phyloP scores from a whole-genome alignment of 2,888 invertebrate genomes.

The Polyploca ridens region DNA sequence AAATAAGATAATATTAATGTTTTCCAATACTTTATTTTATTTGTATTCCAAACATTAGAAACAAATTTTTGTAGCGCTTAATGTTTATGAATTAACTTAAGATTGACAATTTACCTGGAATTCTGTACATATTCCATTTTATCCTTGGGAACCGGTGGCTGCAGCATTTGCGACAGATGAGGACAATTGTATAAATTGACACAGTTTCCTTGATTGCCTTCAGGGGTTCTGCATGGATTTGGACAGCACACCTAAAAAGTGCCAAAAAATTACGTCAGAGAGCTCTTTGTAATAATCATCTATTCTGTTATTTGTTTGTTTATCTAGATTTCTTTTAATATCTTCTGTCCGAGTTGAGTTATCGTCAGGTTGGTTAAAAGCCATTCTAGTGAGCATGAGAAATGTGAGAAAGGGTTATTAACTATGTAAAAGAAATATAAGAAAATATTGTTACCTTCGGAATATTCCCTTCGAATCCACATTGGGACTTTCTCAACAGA shows the following conservation, averaged over 20 bases:
- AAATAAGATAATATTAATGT: no score
- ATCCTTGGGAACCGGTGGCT: constrained; percentile 37
- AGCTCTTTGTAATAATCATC: constrained; percentile 14
- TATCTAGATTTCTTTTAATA: background rate
- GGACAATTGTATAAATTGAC: constrained; percentile 49
- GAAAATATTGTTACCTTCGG: constrained; percentile 50
- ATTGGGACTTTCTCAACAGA: constrained; percentile 58
- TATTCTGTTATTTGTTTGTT: background rate
- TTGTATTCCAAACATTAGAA: no score
- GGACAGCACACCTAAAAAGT: constrained; percentile 59
- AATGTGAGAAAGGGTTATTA: no score
- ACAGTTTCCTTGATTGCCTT: constrained; percentile 52
- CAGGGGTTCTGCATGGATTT: constrained; percentile 48
- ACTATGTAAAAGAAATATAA: background rate
- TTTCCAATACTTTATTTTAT: no score
- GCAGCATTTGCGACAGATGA: constrained; percentile 40
- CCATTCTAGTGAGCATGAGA: no score
- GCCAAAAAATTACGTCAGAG: constrained; percentile 36
- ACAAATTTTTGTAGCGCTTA: no score
- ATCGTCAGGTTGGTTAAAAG: no score
- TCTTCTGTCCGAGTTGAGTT: background rate
- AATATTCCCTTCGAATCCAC: constrained; percentile 50
- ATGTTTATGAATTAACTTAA: background rate
- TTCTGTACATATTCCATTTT: constrained; percentile 45
- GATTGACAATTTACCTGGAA: constrained; percentile 48